Conservation (phyloP, 1,140 invertebrate species). For the Drosophila kepulauana region DNA sequence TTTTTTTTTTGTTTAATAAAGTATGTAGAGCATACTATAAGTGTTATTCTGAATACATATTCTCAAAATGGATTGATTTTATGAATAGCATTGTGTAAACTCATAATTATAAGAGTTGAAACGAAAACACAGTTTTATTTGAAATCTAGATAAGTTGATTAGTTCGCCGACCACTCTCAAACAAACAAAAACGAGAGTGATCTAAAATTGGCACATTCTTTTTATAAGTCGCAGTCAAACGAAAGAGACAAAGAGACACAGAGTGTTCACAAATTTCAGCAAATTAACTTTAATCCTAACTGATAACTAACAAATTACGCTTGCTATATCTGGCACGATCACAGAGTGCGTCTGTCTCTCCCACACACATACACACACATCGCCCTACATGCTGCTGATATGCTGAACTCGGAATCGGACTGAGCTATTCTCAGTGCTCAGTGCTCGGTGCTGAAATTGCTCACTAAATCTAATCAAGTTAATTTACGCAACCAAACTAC, state of each 20-base stretch:
- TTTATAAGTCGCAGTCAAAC: slow-evolving; percentile 24
- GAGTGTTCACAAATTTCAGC: slow-evolving; percentile 3
- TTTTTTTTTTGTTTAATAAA: slow-evolving; percentile 30
- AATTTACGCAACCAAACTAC: slow-evolving; percentile 66
- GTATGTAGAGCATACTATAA: background rate
- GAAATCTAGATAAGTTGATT: slow-evolving; percentile 1
- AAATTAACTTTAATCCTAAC: slow-evolving; percentile 36
- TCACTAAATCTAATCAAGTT: slow-evolving; percentile 79
- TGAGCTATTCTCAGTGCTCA: slow-evolving; percentile 6
- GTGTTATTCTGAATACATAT: too few species aligned
- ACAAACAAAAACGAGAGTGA: background rate
- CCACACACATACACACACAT: background rate
- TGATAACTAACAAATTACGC: slow-evolving; percentile 48
- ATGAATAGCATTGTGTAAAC: too few species aligned
- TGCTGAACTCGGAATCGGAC: slow-evolving; percentile 24
- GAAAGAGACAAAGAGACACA: background rate
- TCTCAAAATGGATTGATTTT: too few species aligned
- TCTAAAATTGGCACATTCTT: slow-evolving; percentile 23
- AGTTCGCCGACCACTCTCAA: background rate
- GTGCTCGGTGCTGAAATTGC: slow-evolving; percentile 57
- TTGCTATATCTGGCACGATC: slow-evolving; percentile 35
- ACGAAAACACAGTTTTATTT: too few species aligned
- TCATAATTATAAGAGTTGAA: too few species aligned
- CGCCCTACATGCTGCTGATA: slow-evolving; percentile 33
- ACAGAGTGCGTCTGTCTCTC: slow-evolving; percentile 1